Evolutionary conservation across 2,797 vertebrate species (phyloP).

Genomic region (Gallinago stenura): DNA sequence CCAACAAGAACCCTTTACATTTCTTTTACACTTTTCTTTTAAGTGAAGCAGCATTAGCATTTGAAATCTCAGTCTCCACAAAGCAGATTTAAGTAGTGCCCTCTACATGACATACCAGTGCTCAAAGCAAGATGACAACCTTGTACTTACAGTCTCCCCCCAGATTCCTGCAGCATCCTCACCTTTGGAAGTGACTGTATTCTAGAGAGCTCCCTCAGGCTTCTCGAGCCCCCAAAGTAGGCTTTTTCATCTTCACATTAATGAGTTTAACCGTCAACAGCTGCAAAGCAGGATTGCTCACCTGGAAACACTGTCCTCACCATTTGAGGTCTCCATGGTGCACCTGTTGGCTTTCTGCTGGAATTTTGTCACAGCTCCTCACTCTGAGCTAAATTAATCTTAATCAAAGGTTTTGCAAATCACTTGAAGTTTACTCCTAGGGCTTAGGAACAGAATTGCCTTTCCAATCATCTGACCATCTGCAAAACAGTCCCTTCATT

Average conservation of each 20-base stretch:
- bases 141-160: neutral
- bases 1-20: neutral
- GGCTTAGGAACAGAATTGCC: neutral
- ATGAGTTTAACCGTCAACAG: neutral
- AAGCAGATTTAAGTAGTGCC: neutral
- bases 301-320: neutral
- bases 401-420: neutral
- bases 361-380: neutral
- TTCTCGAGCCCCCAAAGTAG: neutral
- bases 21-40: neutral
- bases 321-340: neutral
- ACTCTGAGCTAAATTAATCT: neutral
- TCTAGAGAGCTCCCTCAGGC: neutral
- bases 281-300: neutral
- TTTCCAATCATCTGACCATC: neutral
- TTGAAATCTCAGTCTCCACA: neutral
- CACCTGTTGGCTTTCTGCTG: neutral
- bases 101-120: neutral
- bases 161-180: fast-evolving
- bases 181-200: neutral
- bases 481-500: neutral
- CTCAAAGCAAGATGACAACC: neutral
- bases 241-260: neutral
- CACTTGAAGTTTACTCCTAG: neutral
- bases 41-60: neutral